Conservation (phyloP, 2,888 invertebrate species). For the Cryptocephalus moraei region DNA sequence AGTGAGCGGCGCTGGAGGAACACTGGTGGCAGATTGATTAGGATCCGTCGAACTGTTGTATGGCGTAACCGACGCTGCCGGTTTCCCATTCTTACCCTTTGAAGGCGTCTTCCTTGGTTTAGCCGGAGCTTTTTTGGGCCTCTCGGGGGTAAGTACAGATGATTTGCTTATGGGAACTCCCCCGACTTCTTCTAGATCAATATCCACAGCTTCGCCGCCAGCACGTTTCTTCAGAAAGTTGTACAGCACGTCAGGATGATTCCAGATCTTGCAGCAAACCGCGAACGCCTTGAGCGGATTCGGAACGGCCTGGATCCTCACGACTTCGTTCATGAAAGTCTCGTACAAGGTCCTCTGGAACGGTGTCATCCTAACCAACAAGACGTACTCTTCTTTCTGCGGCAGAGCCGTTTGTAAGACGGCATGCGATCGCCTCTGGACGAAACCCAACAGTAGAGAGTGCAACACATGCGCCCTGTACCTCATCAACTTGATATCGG, state of each 20-base stretch:
- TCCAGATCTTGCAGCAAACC: conserved; percentile 97
- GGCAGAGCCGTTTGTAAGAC: conserved; percentile 89
- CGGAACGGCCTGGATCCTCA: conserved; percentile 73
- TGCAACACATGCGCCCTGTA: conserved; percentile 93
- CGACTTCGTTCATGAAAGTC: conserved; percentile 87
- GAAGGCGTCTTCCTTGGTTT: conserved; percentile 35
- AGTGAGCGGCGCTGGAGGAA: conserved; percentile 10
- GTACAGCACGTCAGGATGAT: conserved; percentile 86
- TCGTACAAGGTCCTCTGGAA: conserved; percentile 87
- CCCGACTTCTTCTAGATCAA: conserved; percentile 71
- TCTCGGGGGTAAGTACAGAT: conserved; percentile 20
- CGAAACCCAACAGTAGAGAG: conserved; percentile 84
- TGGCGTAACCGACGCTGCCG: conserved; percentile 46
- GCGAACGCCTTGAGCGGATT: conserved; percentile 97
- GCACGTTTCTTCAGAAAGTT: conserved; percentile 76
- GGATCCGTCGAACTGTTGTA: conserved; percentile 26
- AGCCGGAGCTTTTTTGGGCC: conserved; percentile 30
- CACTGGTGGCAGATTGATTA: conserved; percentile 1
- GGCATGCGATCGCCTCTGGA: conserved; percentile 88
- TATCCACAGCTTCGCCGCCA: conserved; percentile 66
- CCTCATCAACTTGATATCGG: conserved; percentile 88
- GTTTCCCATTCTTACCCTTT: conserved; percentile 38
- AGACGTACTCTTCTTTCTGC: conserved; percentile 89
- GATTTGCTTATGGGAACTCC: conserved; percentile 24
- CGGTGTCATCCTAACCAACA: conserved; percentile 77